Evolutionary conservation across 2,797 vertebrate species (phyloP), one percentile per base, ranked within the genome.

Genomic region (Philypnodon macrostomus): DNA sequence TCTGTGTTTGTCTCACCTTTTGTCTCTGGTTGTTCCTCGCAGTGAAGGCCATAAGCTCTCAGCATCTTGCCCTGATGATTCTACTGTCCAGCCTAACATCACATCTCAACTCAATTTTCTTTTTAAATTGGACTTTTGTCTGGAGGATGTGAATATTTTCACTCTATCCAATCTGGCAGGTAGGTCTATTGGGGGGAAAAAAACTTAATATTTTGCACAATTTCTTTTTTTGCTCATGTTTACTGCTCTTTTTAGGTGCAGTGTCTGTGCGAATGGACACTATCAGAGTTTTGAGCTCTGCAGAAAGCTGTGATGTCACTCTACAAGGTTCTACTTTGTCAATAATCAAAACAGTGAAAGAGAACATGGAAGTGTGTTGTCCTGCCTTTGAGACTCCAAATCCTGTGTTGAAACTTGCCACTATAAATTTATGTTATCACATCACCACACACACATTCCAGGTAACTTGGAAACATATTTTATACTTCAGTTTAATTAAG

Each of bases 121-220:
- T 18, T 94, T 93, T 86, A 95, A 93, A 71, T 84, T 97, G 61
- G 91, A 98, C 66, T 85, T 94, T 52, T 88, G 89, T 70, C 89
- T 99, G 80, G 93, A 98, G 46, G 93, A 98, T 0, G 89, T 95
- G 42, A 96, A 97, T 48, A 72, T 96, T 54, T 98, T 97, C 80
- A 94, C 95, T 0, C 81, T 98, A 32, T 97, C 94, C 0, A 87
- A 89, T 15, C 13, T 95, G 26, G 93, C 96, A 62, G 97, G 97
- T 97, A 76, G 36, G 40, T 68, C 4, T 15, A 15, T 38, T 44
- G 40, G 34, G n/a, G n/a, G n/a, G n/a, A n/a, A n/a, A n/a, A n/a
- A n/a, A n/a, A n/a, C n/a, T n/a, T n/a, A n/a, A n/a, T n/a, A n/a
- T n/a, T 21, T 21, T 33, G 32, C 4, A 21, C n/a, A n/a, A 13